Evolutionary conservation across 2,113 vertebrate species (phyloP).

Genomic region (Alaudala cheleensis): DNA sequence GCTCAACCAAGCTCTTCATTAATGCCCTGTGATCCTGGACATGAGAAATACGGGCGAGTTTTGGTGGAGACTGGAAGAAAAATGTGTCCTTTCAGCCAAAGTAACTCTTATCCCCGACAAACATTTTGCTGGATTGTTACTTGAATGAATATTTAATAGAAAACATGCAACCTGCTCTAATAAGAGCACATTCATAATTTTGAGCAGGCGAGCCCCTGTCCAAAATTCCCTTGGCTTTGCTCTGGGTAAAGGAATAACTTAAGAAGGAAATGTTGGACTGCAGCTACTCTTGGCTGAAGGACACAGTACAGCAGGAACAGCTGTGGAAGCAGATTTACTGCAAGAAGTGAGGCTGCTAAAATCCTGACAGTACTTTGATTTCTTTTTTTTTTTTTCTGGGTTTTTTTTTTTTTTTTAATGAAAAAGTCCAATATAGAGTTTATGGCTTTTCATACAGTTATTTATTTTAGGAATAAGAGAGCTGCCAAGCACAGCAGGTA

Average conservation of each 20-base stretch:
- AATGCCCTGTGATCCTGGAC: background rate
- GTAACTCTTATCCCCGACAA: constrained; percentile 54
- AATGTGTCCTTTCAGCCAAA: constrained; percentile 45
- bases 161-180: constrained; percentile 67
- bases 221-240: constrained; percentile 59
- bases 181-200: constrained; percentile 72
- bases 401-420: background rate
- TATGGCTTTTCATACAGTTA: constrained; percentile 64
- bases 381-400: background rate
- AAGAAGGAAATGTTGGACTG: constrained; percentile 60
- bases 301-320: constrained; percentile 54
- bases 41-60: background rate
- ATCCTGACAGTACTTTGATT: constrained; percentile 57
- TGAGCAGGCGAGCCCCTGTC: constrained; percentile 7
- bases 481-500: constrained; percentile 68
- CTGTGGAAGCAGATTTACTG: constrained; percentile 63
- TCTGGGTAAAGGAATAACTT: constrained; percentile 53
- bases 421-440: constrained; percentile 68
- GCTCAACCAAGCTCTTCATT: constrained; percentile 35
- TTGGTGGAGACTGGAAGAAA: constrained; percentile 36
- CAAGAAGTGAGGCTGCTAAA: constrained; percentile 55
- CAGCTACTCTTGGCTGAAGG: constrained; percentile 64
- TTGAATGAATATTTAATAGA: constrained; percentile 64
- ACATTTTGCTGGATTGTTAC: constrained; percentile 45
- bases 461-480: constrained; percentile 69